Conservation (phyloP, 2,797 vertebrate species). For the Rhynchonycteris naso region DNA sequence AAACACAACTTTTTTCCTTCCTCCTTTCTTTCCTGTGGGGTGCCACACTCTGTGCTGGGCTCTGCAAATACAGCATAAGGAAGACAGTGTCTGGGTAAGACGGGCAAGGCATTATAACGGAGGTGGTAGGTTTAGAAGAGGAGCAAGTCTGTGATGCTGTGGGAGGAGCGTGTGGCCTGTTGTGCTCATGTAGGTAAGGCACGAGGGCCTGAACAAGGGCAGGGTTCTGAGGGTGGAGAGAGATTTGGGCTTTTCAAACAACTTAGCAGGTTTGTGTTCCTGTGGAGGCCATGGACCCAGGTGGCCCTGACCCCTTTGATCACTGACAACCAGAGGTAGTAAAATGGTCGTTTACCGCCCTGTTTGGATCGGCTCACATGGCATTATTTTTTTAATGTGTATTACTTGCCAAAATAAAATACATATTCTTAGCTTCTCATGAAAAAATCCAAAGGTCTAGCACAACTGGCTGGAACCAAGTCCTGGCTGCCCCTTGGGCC, state of each 20-base stretch:
- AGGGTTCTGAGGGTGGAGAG: background rate
- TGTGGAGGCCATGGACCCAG: background rate
- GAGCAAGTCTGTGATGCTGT: background rate
- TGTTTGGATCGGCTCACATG: background rate
- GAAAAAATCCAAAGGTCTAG: background rate
- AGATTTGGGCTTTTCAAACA: background rate
- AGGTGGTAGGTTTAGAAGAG: background rate
- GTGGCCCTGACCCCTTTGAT: background rate
- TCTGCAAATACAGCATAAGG: background rate
- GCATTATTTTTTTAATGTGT: background rate
- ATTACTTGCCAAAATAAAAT: slow-evolving; percentile 5
- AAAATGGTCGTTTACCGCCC: background rate
- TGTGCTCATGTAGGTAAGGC: background rate
- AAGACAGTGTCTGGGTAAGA: background rate
- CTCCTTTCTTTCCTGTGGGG: background rate
- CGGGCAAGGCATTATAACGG: background rate
- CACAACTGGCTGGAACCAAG: background rate
- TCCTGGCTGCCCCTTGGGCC: too few relatives aligned
- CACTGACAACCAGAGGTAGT: background rate
- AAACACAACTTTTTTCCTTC: background rate
- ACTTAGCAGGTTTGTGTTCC: background rate
- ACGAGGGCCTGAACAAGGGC: background rate
- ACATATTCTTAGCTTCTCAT: background rate
- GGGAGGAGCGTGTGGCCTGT: background rate
- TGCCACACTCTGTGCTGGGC: background rate